These are phyloP conservation scores for Meriones psammophilus DNA, from an alignment of 2,797 vertebrate genomes.

Conservation along the genomic window DNA sequence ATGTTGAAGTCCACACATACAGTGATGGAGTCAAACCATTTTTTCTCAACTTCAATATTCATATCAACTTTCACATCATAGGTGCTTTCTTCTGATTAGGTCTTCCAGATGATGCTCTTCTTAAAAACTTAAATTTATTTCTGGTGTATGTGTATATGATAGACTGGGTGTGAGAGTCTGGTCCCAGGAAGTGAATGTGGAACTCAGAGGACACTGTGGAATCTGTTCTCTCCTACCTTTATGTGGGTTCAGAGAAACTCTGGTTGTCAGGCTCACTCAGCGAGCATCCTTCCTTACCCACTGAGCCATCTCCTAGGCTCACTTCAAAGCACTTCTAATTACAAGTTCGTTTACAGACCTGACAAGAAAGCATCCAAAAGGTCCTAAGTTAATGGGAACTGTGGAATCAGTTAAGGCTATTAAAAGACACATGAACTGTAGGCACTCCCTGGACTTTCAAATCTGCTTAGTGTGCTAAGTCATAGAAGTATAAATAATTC, in stretches of 20 bases:
- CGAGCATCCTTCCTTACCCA: not conserved
- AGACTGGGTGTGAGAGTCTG: not conserved
- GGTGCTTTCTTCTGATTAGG: not conserved
- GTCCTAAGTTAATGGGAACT: slow-evolving; percentile 41
- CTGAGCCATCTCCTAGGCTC: not conserved
- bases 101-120: slow-evolving; percentile 33
- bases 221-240: not conserved
- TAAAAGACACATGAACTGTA: slow-evolving; percentile 66
- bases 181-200: not conserved
- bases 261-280: not conserved
- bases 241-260: not conserved
- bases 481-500: slow-evolving; percentile 75
- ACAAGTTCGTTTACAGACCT: slow-evolving; percentile 45
- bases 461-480: slow-evolving; percentile 65
- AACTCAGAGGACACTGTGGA: not conserved
- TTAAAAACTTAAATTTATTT: not conserved
- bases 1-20: not conserved
- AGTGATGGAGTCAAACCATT: not conserved
- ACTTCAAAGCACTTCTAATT: slow-evolving; percentile 38
- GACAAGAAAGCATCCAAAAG: slow-evolving; percentile 40
- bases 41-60: slow-evolving; percentile 39
- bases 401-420: slow-evolving; percentile 60
- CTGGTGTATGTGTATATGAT: not conserved
- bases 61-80: not conserved
- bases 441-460: slow-evolving; percentile 65